phyloP scores from a whole-genome alignment of 1,140 invertebrate genomes.

The Varroa destructor region DNA sequence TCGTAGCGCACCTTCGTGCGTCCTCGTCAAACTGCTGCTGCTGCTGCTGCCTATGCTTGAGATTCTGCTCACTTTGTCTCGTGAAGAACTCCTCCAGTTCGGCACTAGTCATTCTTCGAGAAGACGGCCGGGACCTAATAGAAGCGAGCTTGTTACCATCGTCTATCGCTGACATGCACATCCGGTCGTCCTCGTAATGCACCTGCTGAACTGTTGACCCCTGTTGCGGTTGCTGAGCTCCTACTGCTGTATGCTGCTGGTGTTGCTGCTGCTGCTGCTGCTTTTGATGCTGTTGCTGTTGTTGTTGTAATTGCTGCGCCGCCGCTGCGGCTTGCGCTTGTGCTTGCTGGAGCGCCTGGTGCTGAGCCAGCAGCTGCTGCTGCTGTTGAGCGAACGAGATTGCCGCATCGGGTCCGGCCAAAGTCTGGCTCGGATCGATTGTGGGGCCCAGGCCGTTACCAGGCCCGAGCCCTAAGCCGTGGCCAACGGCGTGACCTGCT shows the following conservation, averaged over 20 bases:
- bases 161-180: constrained; percentile 21
- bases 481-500: constrained; percentile 9
- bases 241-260: constrained; percentile 12
- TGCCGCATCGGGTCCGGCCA: constrained; percentile 14
- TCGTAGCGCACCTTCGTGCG: constrained; percentile 18
- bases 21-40: constrained; percentile 16
- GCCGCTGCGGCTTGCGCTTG: constrained; percentile 18
- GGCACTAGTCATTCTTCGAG: constrained; percentile 68
- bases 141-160: constrained; percentile 55
- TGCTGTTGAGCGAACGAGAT: constrained; percentile 22
- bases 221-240: constrained; percentile 12
- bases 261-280: constrained; percentile 24
- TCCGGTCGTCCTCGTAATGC: constrained; percentile 20
- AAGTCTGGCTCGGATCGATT: constrained; percentile 22
- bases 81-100: constrained; percentile 81
- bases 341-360: neutral
- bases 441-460: constrained; percentile 18
- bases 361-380: too few species aligned
- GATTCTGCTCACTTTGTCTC: constrained; percentile 48
- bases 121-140: constrained; percentile 67
- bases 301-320: constrained; percentile 15
- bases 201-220: neutral
- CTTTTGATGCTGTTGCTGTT: constrained; percentile 6
- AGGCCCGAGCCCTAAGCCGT: constrained; percentile 19
- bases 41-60: constrained; percentile 29